Evolutionary conservation across 1,140 invertebrate species (phyloP), one percentile per base, ranked within the genome.

Genomic region (Drosophila mojavensis): DNA sequence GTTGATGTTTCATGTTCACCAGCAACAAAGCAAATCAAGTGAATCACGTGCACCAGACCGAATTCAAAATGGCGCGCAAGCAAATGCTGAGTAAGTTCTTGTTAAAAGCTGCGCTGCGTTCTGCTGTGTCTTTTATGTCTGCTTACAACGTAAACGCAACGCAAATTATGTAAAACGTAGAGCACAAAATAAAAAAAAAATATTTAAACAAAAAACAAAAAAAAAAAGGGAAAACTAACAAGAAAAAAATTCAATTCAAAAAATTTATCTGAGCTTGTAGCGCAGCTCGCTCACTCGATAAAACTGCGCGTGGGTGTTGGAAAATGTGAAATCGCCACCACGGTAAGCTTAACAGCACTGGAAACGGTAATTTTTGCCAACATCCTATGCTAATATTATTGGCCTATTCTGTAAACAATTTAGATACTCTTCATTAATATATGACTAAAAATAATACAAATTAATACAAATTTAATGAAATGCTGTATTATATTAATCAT

Each of bases 51-150:
- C 53, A 6, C 7, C 15, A 13, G 53, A 15, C 2, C 5, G 10
- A 55, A 55, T 20, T 20, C 15, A 55, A 55, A 39, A 55, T 55
- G 53, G 53, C 53, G 53, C 53, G 15, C 15, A 6, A 33, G 28
- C n/a, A 30, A 33, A 30, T 30, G 3, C 3, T 24, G 20, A 24
- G 51, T 20, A 7, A n/a, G 28, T 30, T 15, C 6, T 33, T 33
- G 13, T 15, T 6, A 33, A 15, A 4, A 3, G 48, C 11, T 9
- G 28, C 11, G 1, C n/a, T 15, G 28, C 11, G 24, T 11, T 50
- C 2, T 6, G 26, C 26, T n/a, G 24, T 15, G 24, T 9, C 13
- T 28, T 15, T 1, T 4, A 3, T 28, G 5, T 3, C 24, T 15
- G 10, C 15, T 11, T 17, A 11, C 2, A 54, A 17, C 6, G 24